Evolutionary conservation across 1,140 invertebrate genomes (phyloP), one percentile per base, ranked within the genome.

Genomic region (Agrypnia vestita): DNA sequence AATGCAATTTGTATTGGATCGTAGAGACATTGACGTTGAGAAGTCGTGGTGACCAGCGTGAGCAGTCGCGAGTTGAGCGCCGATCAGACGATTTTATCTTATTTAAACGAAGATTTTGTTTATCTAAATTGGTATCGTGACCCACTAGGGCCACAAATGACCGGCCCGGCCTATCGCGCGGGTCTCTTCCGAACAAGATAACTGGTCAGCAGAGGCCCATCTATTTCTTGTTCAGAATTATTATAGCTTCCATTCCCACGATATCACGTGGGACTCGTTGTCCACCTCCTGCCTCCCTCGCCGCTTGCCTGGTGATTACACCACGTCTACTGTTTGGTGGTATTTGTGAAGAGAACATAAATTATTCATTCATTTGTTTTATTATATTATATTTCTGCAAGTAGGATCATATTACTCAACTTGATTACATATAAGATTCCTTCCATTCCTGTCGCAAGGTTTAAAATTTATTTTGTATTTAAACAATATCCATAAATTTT

Each of bases 121-220:
- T 76, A 76, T 76, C 75, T 76, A 62, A 76, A 76, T 76, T 25
- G 56, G 61, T 64, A 76, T 76, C 75, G 25, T 64, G 49, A 17
- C 43, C 9, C 49, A 55, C 46, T 51, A 59, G 47, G 25, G 47
- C n/a, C 59, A 76, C 75, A 76, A 64, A 47, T 47, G 64, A 69
- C 9, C 44, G 4, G n/a, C 11, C 64, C 44, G 4, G 7, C 15
- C 64, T 69, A 55, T 56, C 43, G n/a, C 19, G 1, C 11, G 9
- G 47, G n/a, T 21, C 35, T 59, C 21, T 61, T 61, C 6, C 53
- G 7, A 61, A 75, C 73, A 75, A 75, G 73, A 75, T 75, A 44
- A 75, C 73, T 15, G 49, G 61, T n/a, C 35, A n/a, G 21, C 3
- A 25, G 35, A 64, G 21, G 53, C 69, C 35, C 69, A 53, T 73